These are phyloP conservation scores for Aulostomus chinensis DNA, from an alignment of 2,797 vertebrate species.

Conservation along the genomic window DNA sequence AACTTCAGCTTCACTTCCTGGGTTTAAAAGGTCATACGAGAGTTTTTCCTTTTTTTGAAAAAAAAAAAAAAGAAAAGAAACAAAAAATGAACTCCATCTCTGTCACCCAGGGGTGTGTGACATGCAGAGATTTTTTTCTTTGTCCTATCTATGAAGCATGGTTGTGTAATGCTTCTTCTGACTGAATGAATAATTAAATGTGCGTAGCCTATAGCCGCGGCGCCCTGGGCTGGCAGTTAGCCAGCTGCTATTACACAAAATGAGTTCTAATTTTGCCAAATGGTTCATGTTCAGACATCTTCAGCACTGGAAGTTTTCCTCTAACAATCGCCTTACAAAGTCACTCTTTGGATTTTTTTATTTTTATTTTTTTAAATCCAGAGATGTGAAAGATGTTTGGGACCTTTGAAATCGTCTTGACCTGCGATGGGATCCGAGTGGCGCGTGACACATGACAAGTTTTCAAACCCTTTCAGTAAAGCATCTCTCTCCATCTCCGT, in stretches of 20 bases:
- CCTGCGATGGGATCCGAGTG: too few species aligned
- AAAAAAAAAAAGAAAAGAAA: background rate
- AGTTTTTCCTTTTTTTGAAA: too few species aligned
- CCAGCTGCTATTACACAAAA: constrained; percentile 35
- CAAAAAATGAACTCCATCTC: constrained; percentile 26
- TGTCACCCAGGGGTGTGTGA: constrained; percentile 27
- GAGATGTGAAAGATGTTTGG: too few species aligned
- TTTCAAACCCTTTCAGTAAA: too few species aligned
- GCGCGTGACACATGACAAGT: too few species aligned
- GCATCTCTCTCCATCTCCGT: too few species aligned
- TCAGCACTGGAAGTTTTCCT: constrained; percentile 8
- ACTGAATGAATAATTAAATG: constrained; percentile 59
- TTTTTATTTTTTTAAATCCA: too few species aligned
- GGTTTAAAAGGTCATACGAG: too few species aligned
- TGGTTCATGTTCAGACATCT: constrained; percentile 37
- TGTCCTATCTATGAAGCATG: constrained; percentile 17
- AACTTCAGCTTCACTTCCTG: too few species aligned
- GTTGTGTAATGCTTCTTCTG: constrained; percentile 60
- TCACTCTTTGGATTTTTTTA: too few species aligned
- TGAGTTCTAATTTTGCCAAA: constrained; percentile 35
- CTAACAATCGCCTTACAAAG: background rate
- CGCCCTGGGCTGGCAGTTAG: constrained; percentile 27
- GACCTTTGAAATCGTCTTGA: too few species aligned
- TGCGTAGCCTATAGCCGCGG: constrained; percentile 22
- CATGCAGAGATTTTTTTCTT: constrained; percentile 1